Base-by-base conservation (phyloP, 2,113 vertebrate genomes). In the Nothoprocta perdicaria region DNA sequence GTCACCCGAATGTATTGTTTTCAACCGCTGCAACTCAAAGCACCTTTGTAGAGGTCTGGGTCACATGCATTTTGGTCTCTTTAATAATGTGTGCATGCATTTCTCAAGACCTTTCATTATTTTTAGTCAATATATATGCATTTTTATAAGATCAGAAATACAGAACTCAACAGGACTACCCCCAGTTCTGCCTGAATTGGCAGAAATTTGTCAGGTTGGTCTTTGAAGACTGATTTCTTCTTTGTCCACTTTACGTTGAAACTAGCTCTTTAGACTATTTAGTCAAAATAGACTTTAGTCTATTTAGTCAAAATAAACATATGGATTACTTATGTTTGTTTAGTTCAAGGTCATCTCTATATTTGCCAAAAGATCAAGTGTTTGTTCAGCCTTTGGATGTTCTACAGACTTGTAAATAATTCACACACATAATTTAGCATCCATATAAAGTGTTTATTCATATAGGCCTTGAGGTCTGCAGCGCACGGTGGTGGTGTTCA, bases 81-180 rank as follows among this genome's bases (percentile, higher is more conserved):
- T 0, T 27, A 21, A 8, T 38, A 1, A 21, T 3, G 5, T 33
- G 22, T 1, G 0, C 33, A 4, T 19, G 2, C 7, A 0, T 63
- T 63, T 48, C 6, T 61, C 1, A 1, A 45, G 45, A 50, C 13
- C 19, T 75, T 61, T 40, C 10, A 14, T 43, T 2, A 0, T 55
- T 81, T 66, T 60, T 58, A 73, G 33, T 48, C 27, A 48, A 7
- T 0, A 0, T 10, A 0, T 12, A 5, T 7, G 6, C 21, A 1
- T 58, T 53, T 77, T 11, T 55, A 0, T 79, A 57, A 21, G 48
- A 26, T 1, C 40, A 26, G 21, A 24, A 41, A 22, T 40, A 1
- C 5, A 10, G 77, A 68, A 26, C 29, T 26, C 1, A 1, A 0
- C 17, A 41, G 6, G 50, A n/a, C 61, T 92, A 12, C 29, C 23